Evolutionary conservation across 2,113 vertebrate genomes (phyloP), one percentile per base, ranked within the genome.

Genomic region (Odobenus rosmarus): DNA sequence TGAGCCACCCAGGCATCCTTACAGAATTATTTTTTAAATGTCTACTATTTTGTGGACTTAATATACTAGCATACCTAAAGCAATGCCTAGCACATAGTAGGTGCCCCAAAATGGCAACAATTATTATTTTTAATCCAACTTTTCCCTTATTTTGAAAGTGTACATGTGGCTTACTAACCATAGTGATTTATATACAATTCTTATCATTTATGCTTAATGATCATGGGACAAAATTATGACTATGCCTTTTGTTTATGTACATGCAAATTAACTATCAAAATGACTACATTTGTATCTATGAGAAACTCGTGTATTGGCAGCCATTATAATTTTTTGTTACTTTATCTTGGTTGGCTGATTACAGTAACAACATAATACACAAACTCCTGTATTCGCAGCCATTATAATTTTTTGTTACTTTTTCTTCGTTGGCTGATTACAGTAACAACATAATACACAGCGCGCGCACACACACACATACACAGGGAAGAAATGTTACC

Each of bases 141-240:
- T 84, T 87, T 90, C 82, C 53, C 42, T 72, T 82, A 91, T 46
- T 93, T 72, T 87, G n/a, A 87, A 87, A 77, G 21, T 93, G 28
- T 55, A 12, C 10, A 62, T n/a, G 8, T 71, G 51, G 49, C 24
- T 87, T 90, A 36, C 12, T 79, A 91, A 53, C 88, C 51, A 46
- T 16, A 77, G n/a, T 55, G 24, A 59, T 74, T 86, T 79, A 10
- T 67, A 3, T 39, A 67, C 13, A n/a, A 13, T 94, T 88, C 49
- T 77, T 49, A 79, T 69, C 11, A 51, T 42, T 80, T 67, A 33
- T 95, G 39, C 28, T 7, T 59, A 84, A 61, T 46, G 55, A 74
- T 85, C 79, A 36, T 53, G 72, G 31, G 74, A 76, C 71, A 96
- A 85, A 90, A 83, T 90, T 83, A 31, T 62, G 8, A 77, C 36